Evolutionary conservation across 2,113 vertebrate species (phyloP).

Genomic region (Peromyscus leucopus): DNA sequence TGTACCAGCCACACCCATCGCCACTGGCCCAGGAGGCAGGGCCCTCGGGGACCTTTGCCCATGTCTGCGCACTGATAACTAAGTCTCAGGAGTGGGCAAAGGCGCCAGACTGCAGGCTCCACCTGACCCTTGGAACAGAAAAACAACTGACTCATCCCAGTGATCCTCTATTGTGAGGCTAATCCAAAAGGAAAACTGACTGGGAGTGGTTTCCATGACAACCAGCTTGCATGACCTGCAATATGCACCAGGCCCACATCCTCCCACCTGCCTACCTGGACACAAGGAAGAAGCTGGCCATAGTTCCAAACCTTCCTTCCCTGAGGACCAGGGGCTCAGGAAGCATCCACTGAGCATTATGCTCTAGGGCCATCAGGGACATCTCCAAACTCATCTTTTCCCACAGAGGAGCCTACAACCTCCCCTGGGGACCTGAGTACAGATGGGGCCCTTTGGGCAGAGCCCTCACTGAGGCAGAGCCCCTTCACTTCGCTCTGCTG

Average conservation of each 20-base stretch:
- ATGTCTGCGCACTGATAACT: constrained; percentile 11
- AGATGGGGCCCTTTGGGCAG: neutral
- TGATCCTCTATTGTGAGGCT: neutral
- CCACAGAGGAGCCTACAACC: neutral
- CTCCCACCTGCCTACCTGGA: neutral
- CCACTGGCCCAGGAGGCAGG: rapidly evolving
- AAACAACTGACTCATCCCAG: constrained; percentile 65
- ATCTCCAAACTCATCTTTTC: neutral
- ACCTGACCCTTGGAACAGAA: neutral
- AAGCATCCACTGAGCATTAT: neutral
- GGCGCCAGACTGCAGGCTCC: constrained; percentile 26
- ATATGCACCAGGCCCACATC: neutral
- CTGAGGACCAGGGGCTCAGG: neutral
- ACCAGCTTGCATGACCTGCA: neutral
- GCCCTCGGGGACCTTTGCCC: neutral
- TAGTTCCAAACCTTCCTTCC: neutral
- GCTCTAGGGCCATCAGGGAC: neutral
- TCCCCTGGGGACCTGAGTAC: neutral
- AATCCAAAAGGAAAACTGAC: neutral
- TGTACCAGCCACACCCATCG: neutral
- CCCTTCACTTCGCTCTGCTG: neutral
- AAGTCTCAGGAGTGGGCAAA: neutral
- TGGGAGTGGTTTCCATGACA: neutral
- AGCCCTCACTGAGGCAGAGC: neutral
- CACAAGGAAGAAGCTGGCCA: neutral